Evolutionary conservation across 2,113 vertebrate species (phyloP).

Genomic region (Ascaphus truei): DNA sequence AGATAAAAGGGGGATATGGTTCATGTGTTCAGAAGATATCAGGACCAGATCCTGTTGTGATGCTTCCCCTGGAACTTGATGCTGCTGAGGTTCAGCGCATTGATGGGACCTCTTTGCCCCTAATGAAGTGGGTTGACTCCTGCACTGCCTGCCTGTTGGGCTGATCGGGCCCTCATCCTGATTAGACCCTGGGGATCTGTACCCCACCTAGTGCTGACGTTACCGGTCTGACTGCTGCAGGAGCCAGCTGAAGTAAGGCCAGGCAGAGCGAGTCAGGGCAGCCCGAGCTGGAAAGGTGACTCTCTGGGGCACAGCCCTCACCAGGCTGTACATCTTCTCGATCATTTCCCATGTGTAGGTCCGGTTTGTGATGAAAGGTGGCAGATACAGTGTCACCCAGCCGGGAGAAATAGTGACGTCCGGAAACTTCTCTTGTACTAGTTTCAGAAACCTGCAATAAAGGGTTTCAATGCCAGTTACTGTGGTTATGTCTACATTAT

Average conservation of each 20-base stretch:
- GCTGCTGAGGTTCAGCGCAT: no score
- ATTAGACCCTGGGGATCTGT: background rate
- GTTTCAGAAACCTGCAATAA: constrained; percentile 64
- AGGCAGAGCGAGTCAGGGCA: constrained; percentile 58
- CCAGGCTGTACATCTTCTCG: constrained; percentile 64
- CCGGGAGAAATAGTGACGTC: constrained; percentile 72
- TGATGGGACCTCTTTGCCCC: no score
- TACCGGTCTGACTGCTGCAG: constrained; percentile 73
- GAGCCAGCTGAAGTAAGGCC: constrained; percentile 79
- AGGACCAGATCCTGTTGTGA: no score
- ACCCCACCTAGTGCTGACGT: background rate
- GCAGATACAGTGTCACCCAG: constrained; percentile 66
- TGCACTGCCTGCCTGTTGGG: background rate
- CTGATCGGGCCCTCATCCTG: background rate
- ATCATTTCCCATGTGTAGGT: constrained; percentile 70
- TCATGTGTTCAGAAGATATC: no score
- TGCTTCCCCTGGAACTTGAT: no score
- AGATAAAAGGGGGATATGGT: no score
- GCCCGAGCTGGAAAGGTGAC: constrained; percentile 73
- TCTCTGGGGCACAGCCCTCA: constrained; percentile 59
- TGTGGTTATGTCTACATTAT: background rate
- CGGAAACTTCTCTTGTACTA: constrained; percentile 70
- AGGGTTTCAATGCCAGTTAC: background rate
- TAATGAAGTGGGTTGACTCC: no score
- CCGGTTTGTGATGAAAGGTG: constrained; percentile 36